Evolutionary conservation across 2,797 vertebrate genomes (phyloP), one percentile per base, ranked within the genome.

Genomic region (Poecilia wingei): DNA sequence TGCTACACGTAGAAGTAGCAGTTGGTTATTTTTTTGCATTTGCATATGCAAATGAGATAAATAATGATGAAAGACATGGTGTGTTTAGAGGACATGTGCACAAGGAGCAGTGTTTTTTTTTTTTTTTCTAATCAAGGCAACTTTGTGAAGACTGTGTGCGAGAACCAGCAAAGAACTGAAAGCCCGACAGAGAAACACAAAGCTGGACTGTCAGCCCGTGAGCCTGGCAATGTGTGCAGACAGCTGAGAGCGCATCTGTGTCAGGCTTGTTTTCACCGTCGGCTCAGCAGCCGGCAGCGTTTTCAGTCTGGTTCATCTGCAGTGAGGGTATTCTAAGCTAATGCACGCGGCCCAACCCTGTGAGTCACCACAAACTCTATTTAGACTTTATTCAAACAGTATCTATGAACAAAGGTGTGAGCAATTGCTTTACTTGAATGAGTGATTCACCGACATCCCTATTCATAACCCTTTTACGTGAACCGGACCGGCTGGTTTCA

Each of bases 331-430:
- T 87, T 87, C 81, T 71, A 87, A 84, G 53, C 80, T 79, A 80
- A 82, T 53, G 79, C 6, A 41, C 70, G 78, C 70, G 2, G 75
- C 87, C 86, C 46, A 45, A 80, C 90, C 87, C 81, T 13, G 49
- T 92, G 91, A 93, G 84, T 94, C 91, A 91, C 47, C n/a, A 6
- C 47, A 70, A 74, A 84, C 71, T 81, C 68, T 22, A 45, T 84
- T 87, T 84, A 84, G 72, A 66, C 81, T 80, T 70, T 66, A 31
- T 81, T 85, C 74, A 91, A 89, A 84, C 55, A 16, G 72, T 77
- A 45, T 49, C 20, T 51, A 10, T 6, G 10, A 83, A 84, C 79
- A 89, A 87, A 90, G 82, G 87, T 72, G 78, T 74, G 3, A 43
- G 41, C 31, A 74, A 74, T 80, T 72, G 74, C 73, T 79, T 80